phyloP scores from a whole-genome alignment of 2,113 vertebrate species.

The Salvator merianae region DNA sequence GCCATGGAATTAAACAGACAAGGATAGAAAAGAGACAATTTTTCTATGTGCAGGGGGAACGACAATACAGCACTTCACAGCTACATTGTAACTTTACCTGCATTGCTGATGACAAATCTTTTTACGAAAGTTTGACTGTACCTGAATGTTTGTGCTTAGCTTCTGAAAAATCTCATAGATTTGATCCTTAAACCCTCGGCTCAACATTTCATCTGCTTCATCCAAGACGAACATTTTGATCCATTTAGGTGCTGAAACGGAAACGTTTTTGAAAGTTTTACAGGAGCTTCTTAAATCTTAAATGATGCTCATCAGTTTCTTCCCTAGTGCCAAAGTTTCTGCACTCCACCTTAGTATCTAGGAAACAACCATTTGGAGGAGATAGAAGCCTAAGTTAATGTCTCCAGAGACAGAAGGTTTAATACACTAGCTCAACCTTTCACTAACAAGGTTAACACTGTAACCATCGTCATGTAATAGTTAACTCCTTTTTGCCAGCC shows the following conservation, averaged over 20 bases:
- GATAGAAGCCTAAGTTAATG: no score
- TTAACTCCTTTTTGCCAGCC: no score
- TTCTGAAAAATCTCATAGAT: slow-evolving; percentile 99
- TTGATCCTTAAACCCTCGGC: slow-evolving; percentile 99
- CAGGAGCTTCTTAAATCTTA: neutral
- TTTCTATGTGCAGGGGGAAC: slow-evolving; percentile 36
- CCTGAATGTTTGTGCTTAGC: slow-evolving; percentile 96
- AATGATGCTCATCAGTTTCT: neutral
- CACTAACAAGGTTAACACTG: no score
- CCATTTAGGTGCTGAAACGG: slow-evolving; percentile 85
- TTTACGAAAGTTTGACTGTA: slow-evolving; percentile 46
- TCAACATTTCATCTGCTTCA: slow-evolving; percentile 99
- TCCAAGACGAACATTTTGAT: slow-evolving; percentile 99
- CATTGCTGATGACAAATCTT: neutral
- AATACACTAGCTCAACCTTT: no score
- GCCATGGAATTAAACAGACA: slow-evolving; percentile 33
- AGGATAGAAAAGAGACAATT: slow-evolving; percentile 41
- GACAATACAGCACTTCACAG: slow-evolving; percentile 42
- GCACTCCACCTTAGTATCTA: no score
- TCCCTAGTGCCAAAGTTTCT: neutral
- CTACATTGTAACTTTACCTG: slow-evolving; percentile 16
- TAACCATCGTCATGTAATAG: no score
- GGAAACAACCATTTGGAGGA: no score
- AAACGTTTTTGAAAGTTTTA: fast-evolving
- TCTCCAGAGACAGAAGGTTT: no score